Base-by-base conservation (phyloP, 2,888 invertebrate genomes). In the Uloborus plumipes region DNA sequence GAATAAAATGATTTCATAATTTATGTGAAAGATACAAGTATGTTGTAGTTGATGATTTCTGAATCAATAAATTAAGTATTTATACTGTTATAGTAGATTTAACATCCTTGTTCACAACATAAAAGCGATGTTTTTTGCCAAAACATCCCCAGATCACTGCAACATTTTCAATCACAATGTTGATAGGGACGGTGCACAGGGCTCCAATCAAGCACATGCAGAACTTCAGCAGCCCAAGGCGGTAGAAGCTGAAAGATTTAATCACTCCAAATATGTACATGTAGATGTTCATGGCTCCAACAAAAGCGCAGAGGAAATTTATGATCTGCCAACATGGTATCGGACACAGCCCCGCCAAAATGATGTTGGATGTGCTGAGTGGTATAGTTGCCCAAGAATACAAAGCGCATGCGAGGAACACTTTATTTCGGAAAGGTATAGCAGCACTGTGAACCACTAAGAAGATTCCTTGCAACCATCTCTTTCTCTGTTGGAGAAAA, bases 251-350 rank as follows among this genome's bases (percentile, higher is more conserved):
- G 88, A 98, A 98, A 75, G 97, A 97, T 89, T 97, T 98, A 72
- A 97, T 92, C n/a, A 97, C 97, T 85, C 98, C 98, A 90, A 97
- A 98, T 85, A 98, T 93, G 89, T 98, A 98, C 97, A 98, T 98
- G 89, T 98, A 98, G 88, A 97, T 94, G 89, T 95, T 97, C 79
- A 97, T 94, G 84, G 95, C 97, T 85, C 94, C 97, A 87, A 96
- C 94, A 88, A 97, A 97, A 76, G 95, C 94, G 90, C 96, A 95
- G 47, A 95, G 88, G 87, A 96, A 93, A 89, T 98, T 96, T 88
- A 98, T 92, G 64, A 93, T 86, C 80, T 94, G 92, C 83, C 87
- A 88, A 62, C 88, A 87, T 93, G 95, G 89, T 94, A 97, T 50
- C 3, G 98, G 98, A 89, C 94, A 96, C 51, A 95, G 89, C 47